phyloP scores from a whole-genome alignment of 2,888 invertebrate species.

The Temnothorax unifasciatus region DNA sequence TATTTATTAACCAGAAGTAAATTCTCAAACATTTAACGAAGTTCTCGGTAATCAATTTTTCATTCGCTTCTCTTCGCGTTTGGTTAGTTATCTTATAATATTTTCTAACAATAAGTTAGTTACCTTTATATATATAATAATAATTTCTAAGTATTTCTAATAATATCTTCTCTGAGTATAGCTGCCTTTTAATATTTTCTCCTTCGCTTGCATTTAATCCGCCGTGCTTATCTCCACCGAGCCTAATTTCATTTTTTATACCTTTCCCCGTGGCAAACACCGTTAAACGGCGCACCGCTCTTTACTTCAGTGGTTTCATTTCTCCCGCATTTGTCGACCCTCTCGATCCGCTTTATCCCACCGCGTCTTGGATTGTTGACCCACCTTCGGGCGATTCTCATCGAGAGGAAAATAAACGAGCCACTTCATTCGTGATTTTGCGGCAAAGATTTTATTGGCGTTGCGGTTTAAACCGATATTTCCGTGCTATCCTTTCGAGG shows the following conservation, averaged over 20 bases:
- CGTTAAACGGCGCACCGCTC: conserved; percentile 45
- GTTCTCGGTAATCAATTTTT: not conserved
- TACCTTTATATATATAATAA: too few species aligned
- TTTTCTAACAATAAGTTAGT: not conserved
- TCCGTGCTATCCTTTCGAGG: conserved; percentile 22
- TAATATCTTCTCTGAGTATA: too few species aligned
- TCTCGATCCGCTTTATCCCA: conserved; percentile 50
- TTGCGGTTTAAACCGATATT: conserved; percentile 53
- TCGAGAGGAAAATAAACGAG: conserved; percentile 75
- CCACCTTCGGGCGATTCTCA: conserved; percentile 72
- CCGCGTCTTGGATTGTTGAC: conserved; percentile 70
- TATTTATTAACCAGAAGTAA: not conserved
- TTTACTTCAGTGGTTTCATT: conserved; percentile 68
- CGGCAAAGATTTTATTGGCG: conserved; percentile 71
- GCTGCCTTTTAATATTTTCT: not conserved
- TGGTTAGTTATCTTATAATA: not conserved
- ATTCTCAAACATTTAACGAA: not conserved
- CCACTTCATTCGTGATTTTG: conserved; percentile 72
- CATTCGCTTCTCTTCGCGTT: not conserved
- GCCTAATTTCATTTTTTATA: conserved; percentile 65
- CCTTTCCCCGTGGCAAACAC: conserved; percentile 49
- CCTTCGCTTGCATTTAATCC: conserved; percentile 11
- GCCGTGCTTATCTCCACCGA: conserved; percentile 12
- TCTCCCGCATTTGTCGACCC: conserved; percentile 64
- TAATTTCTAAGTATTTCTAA: too few species aligned